Conservation (phyloP, 2,888 invertebrate genomes). For the Luperina nickerlii region DNA sequence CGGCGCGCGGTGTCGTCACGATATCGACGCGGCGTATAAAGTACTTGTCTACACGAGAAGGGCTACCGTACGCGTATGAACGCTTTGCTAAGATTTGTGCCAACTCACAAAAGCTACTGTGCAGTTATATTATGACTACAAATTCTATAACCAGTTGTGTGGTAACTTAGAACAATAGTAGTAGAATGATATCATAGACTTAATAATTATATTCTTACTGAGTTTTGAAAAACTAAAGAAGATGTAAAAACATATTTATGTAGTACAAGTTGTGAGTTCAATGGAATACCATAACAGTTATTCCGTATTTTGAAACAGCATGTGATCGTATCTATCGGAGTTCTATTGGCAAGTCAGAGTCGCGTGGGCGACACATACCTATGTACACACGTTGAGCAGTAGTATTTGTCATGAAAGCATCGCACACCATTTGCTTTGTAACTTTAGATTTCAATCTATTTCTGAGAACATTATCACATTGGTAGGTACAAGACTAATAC, state of each 20-base stretch:
- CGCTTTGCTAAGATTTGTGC: conserved; percentile 12
- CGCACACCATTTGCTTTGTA: conserved; percentile 5
- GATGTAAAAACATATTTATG: conserved; percentile 9
- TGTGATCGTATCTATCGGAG: conserved; percentile 53
- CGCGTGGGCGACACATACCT: conserved; percentile 51
- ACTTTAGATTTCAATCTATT: conserved; percentile 21
- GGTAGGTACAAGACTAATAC: neutral
- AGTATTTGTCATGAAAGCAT: conserved; percentile 15
- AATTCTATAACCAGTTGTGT: neutral
- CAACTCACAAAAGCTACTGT: conserved; percentile 13
- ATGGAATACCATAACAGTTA: conserved; percentile 49
- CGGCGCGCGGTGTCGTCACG: conserved; percentile 21
- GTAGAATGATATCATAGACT: no score
- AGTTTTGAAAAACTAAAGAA: conserved; percentile 19
- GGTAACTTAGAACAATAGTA: neutral
- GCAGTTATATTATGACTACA: neutral
- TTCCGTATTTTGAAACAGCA: conserved; percentile 42
- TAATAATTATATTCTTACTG: neutral
- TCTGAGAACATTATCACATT: conserved; percentile 30
- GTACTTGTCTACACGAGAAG: conserved; percentile 38
- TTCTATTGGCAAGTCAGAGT: conserved; percentile 44
- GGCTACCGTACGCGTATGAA: conserved; percentile 36
- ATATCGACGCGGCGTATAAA: conserved; percentile 46
- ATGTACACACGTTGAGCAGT: conserved; percentile 3
- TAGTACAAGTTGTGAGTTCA: conserved; percentile 37